Base-by-base conservation (phyloP, 2,888 invertebrate genomes). In the Gandaritis pyraliata region DNA sequence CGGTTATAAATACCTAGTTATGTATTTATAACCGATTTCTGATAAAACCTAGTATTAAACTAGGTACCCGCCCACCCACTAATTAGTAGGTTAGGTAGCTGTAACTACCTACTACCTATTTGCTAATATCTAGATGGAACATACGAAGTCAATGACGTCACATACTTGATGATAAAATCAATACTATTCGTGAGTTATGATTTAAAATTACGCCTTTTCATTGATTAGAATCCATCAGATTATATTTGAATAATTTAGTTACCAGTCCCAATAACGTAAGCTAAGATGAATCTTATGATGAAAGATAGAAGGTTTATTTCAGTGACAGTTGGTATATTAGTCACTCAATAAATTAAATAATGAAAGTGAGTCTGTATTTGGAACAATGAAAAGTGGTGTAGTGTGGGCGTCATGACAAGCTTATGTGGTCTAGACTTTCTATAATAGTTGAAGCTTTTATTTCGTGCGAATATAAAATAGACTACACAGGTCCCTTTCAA, bases 341-440 rank as follows among this genome's bases (percentile, higher is more conserved):
- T 23, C 4, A 33, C 33, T 2, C 41, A 39, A 52, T 63, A 54
- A 58, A 58, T 62, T 54, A 38, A 51, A 58, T 55, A 49, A 57
- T 51, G 58, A 63, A 58, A 63, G 62, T 63, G 62, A 63, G 55
- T 41, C 41, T 45, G 18, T 29, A 49, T 30, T 54, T 39, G 29
- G 36, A 41, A 63, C 62, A 58, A 63, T 55, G 58, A 49, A 55
- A 63, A 62, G 58, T 58, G 54, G 23, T 38, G 45, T 43, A 47
- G 23, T 38, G 45, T 43, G 41, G 51, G 43, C 11, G 30, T 47
- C 29, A 18, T 23, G 18, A 29, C 18, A 18, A 23, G n/a, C 16
- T 50, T 55, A 36, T 49, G 52, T 10, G 11, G 43, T 16, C 41
- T 41, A 15, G 16, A 43, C 33, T 33, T 33, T 33, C 33, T 33